These are phyloP conservation scores for Eunapius fragilis DNA, from an alignment of 37 sponge, comb jelly and placozoan genomes.

Conservation along the genomic window DNA sequence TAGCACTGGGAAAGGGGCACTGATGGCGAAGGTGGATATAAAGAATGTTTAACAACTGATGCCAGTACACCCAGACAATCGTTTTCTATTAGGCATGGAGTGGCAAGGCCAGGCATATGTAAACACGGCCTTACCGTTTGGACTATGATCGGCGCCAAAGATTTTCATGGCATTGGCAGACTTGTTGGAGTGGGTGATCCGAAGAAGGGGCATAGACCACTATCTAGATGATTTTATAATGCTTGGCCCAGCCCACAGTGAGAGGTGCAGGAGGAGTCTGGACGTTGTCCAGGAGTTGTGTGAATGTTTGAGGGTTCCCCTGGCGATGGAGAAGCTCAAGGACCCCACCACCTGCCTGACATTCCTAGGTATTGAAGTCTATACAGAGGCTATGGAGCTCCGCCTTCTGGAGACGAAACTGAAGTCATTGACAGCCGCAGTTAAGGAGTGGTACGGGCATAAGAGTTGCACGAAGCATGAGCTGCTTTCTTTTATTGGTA, in stretches of 20 bases:
- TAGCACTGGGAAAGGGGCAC: not conserved
- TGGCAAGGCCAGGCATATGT: too few relatives aligned
- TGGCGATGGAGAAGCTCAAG: conserved; percentile 17
- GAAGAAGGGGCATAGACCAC: not conserved
- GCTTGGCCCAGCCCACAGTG: conserved; percentile 5
- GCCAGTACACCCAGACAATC: not conserved
- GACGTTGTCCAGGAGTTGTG: not conserved
- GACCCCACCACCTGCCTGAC: conserved; percentile 4
- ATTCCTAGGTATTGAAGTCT: conserved; percentile 7
- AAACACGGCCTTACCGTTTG: conserved; percentile 1
- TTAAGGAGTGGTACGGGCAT: conserved; percentile 1
- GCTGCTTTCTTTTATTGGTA: conserved; percentile 19
- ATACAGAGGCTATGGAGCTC: not conserved
- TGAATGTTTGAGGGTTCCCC: not conserved
- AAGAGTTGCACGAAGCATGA: conserved; percentile 13
- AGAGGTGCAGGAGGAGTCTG: conserved; percentile 16
- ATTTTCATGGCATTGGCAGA: not conserved
- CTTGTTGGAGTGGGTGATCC: conserved; percentile 10
- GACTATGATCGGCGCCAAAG: too few relatives aligned
- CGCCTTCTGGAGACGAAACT: not conserved
- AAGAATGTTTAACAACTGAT: not conserved
- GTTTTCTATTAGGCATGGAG: too few relatives aligned
- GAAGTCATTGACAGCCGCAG: not conserved
- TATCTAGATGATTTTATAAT: conserved; percentile 41
- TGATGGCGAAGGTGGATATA: conserved; percentile 18